These are phyloP conservation scores for Lochmaea capreae DNA, from an alignment of 2,888 invertebrate genomes.

Conservation along the genomic window DNA sequence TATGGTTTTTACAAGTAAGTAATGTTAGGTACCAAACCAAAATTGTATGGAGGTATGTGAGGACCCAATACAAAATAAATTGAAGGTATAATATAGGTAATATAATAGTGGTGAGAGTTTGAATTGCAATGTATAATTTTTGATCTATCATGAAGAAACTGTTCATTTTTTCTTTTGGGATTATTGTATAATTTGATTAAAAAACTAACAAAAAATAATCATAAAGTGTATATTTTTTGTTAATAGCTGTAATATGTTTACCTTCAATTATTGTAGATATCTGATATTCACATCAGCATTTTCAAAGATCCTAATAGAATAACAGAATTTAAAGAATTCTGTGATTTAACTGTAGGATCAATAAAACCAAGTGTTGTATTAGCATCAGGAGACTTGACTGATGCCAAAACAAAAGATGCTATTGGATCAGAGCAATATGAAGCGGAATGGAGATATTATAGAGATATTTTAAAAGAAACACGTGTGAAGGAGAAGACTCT, in stretches of 20 bases:
- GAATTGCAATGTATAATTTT: no score
- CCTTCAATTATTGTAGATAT: conserved; percentile 75
- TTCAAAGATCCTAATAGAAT: conserved; percentile 81
- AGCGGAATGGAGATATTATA: conserved; percentile 86
- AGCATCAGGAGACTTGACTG: conserved; percentile 90
- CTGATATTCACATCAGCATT: conserved; percentile 90
- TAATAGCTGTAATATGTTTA: neutral
- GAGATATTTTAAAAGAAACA: conserved; percentile 75
- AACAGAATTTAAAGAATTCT: conserved; percentile 83
- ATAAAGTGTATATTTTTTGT: neutral
- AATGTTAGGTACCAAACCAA: neutral
- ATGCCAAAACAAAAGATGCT: conserved; percentile 83
- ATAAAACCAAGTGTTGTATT: conserved; percentile 83
- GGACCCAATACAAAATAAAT: no score
- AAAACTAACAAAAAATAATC: no score
- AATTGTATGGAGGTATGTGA: no score
- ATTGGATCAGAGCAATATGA: conserved; percentile 84
- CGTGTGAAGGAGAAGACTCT: conserved; percentile 76
- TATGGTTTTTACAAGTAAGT: conserved; percentile 83
- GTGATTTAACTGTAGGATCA: conserved; percentile 76
- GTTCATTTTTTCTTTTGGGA: no score
- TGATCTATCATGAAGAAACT: no score
- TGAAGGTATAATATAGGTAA: no score
- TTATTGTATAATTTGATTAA: no score
- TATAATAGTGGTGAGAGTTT: no score